Conservation (phyloP, 2,113 vertebrate species). For the Rhinolophus sinicus region DNA sequence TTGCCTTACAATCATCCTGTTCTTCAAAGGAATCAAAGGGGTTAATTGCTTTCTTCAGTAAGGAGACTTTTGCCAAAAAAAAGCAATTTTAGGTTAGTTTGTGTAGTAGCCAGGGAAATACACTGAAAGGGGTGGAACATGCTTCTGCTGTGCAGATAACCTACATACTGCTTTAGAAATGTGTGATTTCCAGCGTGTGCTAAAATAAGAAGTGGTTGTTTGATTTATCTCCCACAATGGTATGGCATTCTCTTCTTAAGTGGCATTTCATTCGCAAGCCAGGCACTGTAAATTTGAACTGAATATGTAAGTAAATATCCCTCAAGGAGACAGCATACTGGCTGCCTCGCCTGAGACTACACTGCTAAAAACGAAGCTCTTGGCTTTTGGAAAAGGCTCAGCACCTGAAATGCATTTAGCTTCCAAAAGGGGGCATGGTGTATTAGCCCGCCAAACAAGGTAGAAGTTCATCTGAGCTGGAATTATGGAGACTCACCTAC, state of each 20-base stretch:
- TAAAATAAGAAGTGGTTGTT: constrained; percentile 78
- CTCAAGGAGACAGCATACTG: constrained; percentile 70
- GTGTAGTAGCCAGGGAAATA: constrained; percentile 66
- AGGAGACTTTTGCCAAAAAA: constrained; percentile 52
- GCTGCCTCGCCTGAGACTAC: constrained; percentile 44
- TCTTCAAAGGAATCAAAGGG: constrained; percentile 53
- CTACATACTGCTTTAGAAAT: constrained; percentile 70
- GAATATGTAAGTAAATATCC: constrained; percentile 80
- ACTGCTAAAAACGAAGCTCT: constrained; percentile 24
- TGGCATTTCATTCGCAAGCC: constrained; percentile 79
- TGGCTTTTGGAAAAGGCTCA: constrained; percentile 44
- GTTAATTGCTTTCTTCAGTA: constrained; percentile 61
- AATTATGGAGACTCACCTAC: not conserved
- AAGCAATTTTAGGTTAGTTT: constrained; percentile 60
- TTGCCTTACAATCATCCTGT: not conserved
- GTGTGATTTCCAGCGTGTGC: constrained; percentile 72
- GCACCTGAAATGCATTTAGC: constrained; percentile 31
- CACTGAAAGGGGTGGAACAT: constrained; percentile 17
- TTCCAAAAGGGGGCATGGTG: not conserved
- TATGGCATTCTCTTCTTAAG: constrained; percentile 79
- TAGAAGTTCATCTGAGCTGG: not conserved
- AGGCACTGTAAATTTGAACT: constrained; percentile 80
- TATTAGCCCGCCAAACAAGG: not conserved
- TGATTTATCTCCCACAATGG: constrained; percentile 80
- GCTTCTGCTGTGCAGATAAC: constrained; percentile 75